A percentile compares a stretch with the other conserved stretches of the same genome.
These are phyloP conservation scores for Myoxocephalus aenaeus DNA, from an alignment of 2,797 vertebrate species.

Conservation along the genomic window DNA sequence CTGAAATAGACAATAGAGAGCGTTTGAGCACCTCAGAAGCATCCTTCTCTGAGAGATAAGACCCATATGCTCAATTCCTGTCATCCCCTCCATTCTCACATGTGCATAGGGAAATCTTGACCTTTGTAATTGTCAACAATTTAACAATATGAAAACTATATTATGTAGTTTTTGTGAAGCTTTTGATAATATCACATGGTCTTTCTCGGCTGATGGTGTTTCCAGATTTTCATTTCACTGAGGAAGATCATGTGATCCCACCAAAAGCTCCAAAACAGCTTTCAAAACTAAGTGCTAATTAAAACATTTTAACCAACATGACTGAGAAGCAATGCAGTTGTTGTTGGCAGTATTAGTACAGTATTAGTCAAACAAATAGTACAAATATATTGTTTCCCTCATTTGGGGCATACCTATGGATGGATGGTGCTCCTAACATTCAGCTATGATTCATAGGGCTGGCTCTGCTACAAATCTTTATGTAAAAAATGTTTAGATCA, in stretches of 20 bases:
- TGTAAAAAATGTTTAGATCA: not conserved
- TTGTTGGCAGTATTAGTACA: not conserved
- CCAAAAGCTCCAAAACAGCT: not conserved
- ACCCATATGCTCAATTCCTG: not conserved
- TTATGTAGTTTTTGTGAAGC: not conserved
- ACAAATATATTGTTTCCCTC: too few relatives aligned
- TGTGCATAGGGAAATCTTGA: not conserved
- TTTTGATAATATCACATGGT: not conserved
- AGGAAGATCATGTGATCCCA: not conserved
- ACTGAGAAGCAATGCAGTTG: not conserved
- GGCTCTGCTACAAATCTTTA: not conserved
- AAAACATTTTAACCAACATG: not conserved
- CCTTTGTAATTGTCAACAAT: not conserved
- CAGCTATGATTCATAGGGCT: too few relatives aligned
- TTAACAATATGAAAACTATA: not conserved
- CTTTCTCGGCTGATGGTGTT: not conserved
- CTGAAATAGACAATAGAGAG: slow-evolving; percentile 20
- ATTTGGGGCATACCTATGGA: too few relatives aligned
- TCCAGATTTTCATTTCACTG: not conserved
- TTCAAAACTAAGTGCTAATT: not conserved
- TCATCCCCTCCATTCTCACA: not conserved
- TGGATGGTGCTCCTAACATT: too few relatives aligned
- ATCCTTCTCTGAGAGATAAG: slow-evolving; percentile 19
- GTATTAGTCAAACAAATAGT: too few relatives aligned
- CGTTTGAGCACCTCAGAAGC: slow-evolving; percentile 18